Base-by-base conservation (phyloP, 2,888 invertebrate genomes). In the Neria commutata region DNA sequence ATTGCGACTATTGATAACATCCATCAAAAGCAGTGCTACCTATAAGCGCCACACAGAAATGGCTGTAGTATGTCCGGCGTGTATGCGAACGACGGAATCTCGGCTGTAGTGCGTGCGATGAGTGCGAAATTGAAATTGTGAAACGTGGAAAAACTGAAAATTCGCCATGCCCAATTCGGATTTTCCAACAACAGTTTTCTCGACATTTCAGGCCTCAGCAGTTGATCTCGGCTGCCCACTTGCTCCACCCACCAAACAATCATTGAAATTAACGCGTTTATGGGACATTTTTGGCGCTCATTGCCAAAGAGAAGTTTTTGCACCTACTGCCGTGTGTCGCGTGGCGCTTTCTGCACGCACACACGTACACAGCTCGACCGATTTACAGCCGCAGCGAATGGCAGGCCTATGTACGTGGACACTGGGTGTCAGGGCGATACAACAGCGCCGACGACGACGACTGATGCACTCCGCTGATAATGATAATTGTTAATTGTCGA, bases 401-500 rank as follows among this genome's bases (percentile, higher is more conserved):
- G 29, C 29, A 6, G 29, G 11, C 29, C 6, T 8, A 6, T 29
- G 6, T 29, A 6, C 6, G 6, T 29, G 29, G 29, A 29, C 29
- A 29, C 29, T 29, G 6, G 11, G 6, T 29, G 29, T 29, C 11
- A 6, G 29, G 6, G 29, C 6, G 29, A 8, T 29, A 11, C 29
- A 11, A 11, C 29, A 29, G 29, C 29, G 6, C 29, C 23, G 14
- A 21, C 19, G 40, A 11, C 40, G 1, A 25, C 10, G 26, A 57
- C 26, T 55, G 63, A 65, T 67, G 66, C 66, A 69, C 65, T 70
- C 54, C 53, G 65, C 63, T 66, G 65, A 67, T 66, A 66, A 64
- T 62, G 62, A 61, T 61, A 66, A 68, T 64, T 65, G 67, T 65
- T 68, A 68, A 68, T 67, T 66, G 68, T 55, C 66, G 62, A 64